These are phyloP conservation scores for Pocillopora verrucosa DNA, from an alignment of 64 coral and sea anemone species.

Conservation along the genomic window DNA sequence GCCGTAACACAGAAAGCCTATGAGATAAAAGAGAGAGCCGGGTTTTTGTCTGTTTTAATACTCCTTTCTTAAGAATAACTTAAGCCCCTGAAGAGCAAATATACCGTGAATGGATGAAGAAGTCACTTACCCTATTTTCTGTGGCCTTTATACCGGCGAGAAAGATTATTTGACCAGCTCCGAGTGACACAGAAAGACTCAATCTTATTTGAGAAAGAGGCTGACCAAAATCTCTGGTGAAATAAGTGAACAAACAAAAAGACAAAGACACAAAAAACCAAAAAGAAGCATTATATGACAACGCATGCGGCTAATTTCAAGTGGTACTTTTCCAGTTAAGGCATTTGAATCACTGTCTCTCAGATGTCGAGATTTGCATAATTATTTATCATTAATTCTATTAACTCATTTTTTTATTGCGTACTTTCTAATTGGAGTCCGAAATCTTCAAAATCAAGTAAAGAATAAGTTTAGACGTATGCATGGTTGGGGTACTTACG, in stretches of 20 bases:
- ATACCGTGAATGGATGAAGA: background rate
- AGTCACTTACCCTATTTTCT: background rate
- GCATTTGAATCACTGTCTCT: too few species aligned
- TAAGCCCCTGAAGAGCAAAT: too few species aligned
- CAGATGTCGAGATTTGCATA: too few species aligned
- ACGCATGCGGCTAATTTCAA: too few species aligned
- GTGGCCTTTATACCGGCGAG: conserved; percentile 28
- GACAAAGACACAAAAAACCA: background rate
- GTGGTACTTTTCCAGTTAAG: too few species aligned
- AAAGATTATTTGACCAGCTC: conserved; percentile 50
- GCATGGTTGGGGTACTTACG: background rate
- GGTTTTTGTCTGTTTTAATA: background rate
- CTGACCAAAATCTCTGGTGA: conserved; percentile 29
- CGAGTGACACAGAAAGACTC: conserved; percentile 29
- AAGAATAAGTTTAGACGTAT: background rate
- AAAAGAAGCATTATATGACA: background rate
- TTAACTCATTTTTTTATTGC: too few species aligned
- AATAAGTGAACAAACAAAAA: background rate
- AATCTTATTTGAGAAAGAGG: conserved; percentile 45
- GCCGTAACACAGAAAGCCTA: conserved; percentile 23
- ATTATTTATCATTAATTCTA: too few species aligned
- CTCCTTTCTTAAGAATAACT: too few species aligned
- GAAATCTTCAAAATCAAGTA: background rate
- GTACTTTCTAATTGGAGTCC: too few species aligned
- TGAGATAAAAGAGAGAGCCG: background rate